These are phyloP conservation scores for Streptopelia turtur DNA, from an alignment of 2,797 vertebrate genomes.

Conservation along the genomic window DNA sequence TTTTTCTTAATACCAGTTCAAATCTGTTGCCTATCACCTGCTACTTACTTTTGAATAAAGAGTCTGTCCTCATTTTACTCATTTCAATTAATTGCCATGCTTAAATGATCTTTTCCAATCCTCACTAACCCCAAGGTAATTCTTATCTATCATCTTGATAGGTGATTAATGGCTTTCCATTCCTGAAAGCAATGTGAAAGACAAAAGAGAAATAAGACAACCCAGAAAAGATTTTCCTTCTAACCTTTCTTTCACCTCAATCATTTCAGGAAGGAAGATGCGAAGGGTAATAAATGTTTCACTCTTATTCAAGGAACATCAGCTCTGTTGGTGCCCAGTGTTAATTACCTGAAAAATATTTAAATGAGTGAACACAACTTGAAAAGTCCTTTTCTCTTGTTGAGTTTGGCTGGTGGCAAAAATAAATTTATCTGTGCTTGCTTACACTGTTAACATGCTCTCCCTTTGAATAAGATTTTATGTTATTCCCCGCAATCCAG, in stretches of 20 bases:
- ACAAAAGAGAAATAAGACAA: conserved; percentile 30
- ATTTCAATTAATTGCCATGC: conserved; percentile 33
- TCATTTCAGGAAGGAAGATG: conserved; percentile 9
- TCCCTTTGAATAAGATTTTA: background rate
- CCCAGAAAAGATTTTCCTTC: conserved; percentile 2
- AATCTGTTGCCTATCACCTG: conserved; percentile 30
- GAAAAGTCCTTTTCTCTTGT: background rate
- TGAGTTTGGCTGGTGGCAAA: background rate
- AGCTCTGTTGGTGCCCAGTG: background rate
- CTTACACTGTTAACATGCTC: background rate
- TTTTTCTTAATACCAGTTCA: conserved; percentile 35
- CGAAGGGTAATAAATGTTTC: conserved; percentile 24
- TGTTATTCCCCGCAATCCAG: background rate
- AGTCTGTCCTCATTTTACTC: background rate
- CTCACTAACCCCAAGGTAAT: background rate
- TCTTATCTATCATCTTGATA: conserved; percentile 18
- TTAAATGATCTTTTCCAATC: conserved; percentile 14
- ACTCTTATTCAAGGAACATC: background rate
- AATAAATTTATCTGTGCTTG: background rate
- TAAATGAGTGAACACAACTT: background rate
- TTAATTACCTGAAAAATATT: conserved; percentile 30
- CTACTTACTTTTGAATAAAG: conserved; percentile 30
- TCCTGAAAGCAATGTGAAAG: conserved; percentile 31
- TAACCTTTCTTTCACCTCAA: conserved; percentile 25
- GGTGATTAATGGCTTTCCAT: conserved; percentile 62